phyloP scores from a whole-genome alignment of 2,797 vertebrate genomes.

The Hippopotamyrus pictus region DNA sequence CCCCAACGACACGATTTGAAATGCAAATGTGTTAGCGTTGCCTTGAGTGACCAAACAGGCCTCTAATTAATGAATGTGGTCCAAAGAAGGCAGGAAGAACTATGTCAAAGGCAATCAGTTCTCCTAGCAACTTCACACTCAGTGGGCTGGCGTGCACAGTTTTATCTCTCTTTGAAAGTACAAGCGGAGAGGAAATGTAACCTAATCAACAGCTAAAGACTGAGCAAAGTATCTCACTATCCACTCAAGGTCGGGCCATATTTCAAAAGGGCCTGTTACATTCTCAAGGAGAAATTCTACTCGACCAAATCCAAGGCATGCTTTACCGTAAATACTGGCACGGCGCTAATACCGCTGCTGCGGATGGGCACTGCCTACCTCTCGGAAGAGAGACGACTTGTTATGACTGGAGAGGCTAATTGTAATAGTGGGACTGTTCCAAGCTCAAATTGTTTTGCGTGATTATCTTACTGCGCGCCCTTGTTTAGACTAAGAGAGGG shows the following conservation, averaged over 20 bases:
- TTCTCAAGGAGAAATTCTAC: slow-evolving; percentile 25
- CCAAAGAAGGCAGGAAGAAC: neutral
- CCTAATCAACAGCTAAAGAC: slow-evolving; percentile 47
- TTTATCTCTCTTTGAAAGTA: neutral
- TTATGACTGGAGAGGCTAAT: slow-evolving; percentile 51
- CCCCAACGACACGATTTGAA: neutral
- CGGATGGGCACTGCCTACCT: slow-evolving; percentile 18
- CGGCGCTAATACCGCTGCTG: slow-evolving; percentile 26
- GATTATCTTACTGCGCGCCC: slow-evolving; percentile 38
- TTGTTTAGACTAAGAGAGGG: slow-evolving; percentile 51
- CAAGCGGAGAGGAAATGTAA: neutral
- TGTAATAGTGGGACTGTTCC: slow-evolving; percentile 40
- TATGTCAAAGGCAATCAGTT: neutral
- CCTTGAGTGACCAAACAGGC: neutral
- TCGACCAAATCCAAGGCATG: neutral
- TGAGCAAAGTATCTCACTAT: slow-evolving; percentile 22
- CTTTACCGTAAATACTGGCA: slow-evolving; percentile 24
- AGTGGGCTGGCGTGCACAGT: neutral
- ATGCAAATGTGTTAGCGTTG: neutral
- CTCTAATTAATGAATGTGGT: neutral
- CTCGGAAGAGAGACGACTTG: slow-evolving; percentile 41
- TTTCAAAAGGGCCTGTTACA: slow-evolving; percentile 47
- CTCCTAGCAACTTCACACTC: neutral
- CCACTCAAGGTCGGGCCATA: slow-evolving; percentile 33
- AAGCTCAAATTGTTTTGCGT: slow-evolving; percentile 50